A percentile compares a stretch with the other conserved stretches of the same genome.
phyloP scores from a whole-genome alignment of 2,797 vertebrate species.

The Anabas testudineus region DNA sequence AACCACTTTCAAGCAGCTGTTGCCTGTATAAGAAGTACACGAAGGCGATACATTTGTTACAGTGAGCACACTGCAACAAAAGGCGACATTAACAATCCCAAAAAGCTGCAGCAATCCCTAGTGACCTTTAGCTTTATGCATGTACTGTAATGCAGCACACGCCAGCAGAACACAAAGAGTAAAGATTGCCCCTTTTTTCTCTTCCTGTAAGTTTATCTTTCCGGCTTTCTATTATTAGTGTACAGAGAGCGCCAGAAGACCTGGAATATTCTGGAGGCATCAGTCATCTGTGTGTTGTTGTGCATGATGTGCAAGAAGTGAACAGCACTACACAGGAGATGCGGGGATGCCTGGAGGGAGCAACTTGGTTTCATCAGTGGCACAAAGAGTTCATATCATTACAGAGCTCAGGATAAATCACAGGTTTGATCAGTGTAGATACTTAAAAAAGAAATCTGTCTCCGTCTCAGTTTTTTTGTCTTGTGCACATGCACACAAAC shows the following conservation, averaged over 20 bases:
- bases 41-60: too few relatives aligned
- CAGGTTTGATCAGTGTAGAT: not conserved
- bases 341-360: constrained; percentile 4
- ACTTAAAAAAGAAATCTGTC: not conserved
- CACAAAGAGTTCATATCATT: not conserved
- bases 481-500: not conserved
- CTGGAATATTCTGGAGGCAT: constrained; percentile 34
- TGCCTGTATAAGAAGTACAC: not conserved
- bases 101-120: not conserved
- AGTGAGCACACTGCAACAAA: too few relatives aligned
- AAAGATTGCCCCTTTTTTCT: constrained; percentile 28
- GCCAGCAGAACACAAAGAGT: constrained; percentile 10
- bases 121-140: not conserved
- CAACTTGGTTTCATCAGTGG: constrained; percentile 9
- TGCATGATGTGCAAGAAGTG: not conserved
- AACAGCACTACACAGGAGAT: constrained; percentile 21
- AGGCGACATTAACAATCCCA: not conserved
- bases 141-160: constrained; percentile 8
- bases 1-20: not conserved
- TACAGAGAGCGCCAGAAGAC: constrained; percentile 24
- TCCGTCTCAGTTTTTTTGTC: constrained; percentile 10
- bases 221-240: constrained; percentile 51
- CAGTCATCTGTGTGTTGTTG: constrained; percentile 20
- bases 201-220: constrained; percentile 35
- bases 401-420: not conserved